Evolutionary conservation across 1,140 invertebrate genomes (phyloP).

Genomic region (Diachasmimorpha longicaudata): DNA sequence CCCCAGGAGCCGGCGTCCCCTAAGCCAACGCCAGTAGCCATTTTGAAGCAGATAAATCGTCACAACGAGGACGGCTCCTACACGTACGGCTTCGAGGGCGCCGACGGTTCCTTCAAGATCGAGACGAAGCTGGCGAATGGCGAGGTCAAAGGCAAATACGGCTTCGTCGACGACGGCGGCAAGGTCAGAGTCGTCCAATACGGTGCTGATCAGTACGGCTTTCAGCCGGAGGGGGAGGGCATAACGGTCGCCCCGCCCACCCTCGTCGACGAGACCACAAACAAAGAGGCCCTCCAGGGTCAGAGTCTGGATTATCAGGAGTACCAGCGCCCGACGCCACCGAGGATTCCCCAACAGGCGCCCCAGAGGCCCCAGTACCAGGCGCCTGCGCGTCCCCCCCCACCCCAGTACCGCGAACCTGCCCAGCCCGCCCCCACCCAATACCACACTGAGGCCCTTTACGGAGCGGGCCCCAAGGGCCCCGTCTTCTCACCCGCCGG

Average conservation of each 20-base stretch:
- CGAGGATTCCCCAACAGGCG: slow-evolving; percentile 20
- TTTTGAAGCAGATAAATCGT: slow-evolving; percentile 85
- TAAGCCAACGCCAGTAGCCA: slow-evolving; percentile 75
- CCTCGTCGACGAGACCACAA: slow-evolving; percentile 74
- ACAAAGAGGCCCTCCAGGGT: slow-evolving; percentile 60
- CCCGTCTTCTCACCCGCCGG: slow-evolving; percentile 47
- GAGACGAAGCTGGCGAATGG: slow-evolving; percentile 81
- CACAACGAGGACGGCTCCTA: slow-evolving; percentile 88
- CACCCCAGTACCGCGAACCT: slow-evolving; percentile 46
- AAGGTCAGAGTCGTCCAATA: slow-evolving; percentile 86
- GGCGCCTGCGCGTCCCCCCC: slow-evolving; percentile 38
- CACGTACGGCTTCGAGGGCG: slow-evolving; percentile 85
- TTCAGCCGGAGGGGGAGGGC: slow-evolving; percentile 84
- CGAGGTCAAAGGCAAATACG: slow-evolving; percentile 84
- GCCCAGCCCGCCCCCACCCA: slow-evolving; percentile 38
- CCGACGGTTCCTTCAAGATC: slow-evolving; percentile 85
- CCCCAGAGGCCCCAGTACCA: slow-evolving; percentile 41
- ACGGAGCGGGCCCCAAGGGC: slow-evolving; percentile 36
- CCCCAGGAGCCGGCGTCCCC: slow-evolving; percentile 55
- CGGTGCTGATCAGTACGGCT: slow-evolving; percentile 85
- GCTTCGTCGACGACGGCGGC: slow-evolving; percentile 83
- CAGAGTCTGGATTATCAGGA: slow-evolving; percentile 47
- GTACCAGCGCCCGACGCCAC: slow-evolving; percentile 41
- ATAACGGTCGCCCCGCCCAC: slow-evolving; percentile 84
- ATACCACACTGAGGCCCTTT: slow-evolving; percentile 52